Evolutionary conservation across 1,140 invertebrate species (phyloP), one percentile per base, ranked within the genome.

Genomic region (Calliopsis andreniformis): DNA sequence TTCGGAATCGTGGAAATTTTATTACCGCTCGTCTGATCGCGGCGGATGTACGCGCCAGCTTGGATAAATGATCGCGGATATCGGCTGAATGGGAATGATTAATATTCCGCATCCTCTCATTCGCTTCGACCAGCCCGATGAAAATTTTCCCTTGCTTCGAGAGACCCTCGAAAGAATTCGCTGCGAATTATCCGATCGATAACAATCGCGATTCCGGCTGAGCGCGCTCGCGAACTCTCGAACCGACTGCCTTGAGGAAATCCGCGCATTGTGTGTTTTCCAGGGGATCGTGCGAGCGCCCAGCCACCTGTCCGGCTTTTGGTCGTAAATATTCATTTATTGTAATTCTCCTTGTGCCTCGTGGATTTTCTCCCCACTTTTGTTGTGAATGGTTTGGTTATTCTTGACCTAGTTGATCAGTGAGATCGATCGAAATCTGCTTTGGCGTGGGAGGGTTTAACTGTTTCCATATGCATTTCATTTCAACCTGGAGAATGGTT

Each of bases 51-150:
- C 30, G 49, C 67, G 42, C 43, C 35, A 12, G 28, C 25, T 32
- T 43, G 67, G 71, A 84, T 72, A 82, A 82, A 82, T 59, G 77
- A 84, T 82, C 77, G 73, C 42, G 85, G 82, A 80, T 85, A 83
- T 84, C 85, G 75, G 82, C 70, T 78, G 78, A 80, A 85, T 70
- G 75, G 63, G 59, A 79, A 84, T 86, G 85, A 87, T 85, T 85
- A 87, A 87, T 82, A 82, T 79, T 80, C 79, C 76, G 68, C 70
- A 73, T 76, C 84, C 80, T 76, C 80, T 80, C 78, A 59, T 55
- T 62, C 61, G 55, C 53, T 51, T 45, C 23, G 61, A 72, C 56
- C 45, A 45, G 42, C 62, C 68, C 43, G 62, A 42, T 49, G 79
- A 80, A 80, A 80, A 78, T 72, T 42, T 53, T n/a, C n/a, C n/a